These are phyloP conservation scores for Helicoverpa zea DNA, from an alignment of 1,140 invertebrate species.

Conservation along the genomic window DNA sequence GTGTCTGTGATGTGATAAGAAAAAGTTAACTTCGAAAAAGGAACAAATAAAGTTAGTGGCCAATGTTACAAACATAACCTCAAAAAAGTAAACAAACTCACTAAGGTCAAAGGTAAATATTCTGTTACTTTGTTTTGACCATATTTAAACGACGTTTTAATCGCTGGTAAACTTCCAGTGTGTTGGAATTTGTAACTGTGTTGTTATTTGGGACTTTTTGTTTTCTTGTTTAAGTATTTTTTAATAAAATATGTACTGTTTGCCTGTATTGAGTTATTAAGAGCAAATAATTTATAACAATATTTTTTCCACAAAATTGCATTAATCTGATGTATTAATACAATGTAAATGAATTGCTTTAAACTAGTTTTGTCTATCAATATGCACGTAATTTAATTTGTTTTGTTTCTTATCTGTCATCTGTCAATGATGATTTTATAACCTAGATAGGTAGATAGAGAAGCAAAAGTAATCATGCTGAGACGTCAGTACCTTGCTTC, in stretches of 20 bases:
- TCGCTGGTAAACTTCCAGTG: constrained; percentile 32
- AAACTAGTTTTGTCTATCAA: too few relatives aligned
- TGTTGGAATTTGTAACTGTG: neutral
- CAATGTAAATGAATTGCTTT: too few relatives aligned
- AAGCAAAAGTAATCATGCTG: neutral
- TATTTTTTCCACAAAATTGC: too few relatives aligned
- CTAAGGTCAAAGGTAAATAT: constrained; percentile 44
- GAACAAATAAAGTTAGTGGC: neutral
- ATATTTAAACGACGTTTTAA: constrained; percentile 25
- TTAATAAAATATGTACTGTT: too few relatives aligned
- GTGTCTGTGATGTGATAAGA: constrained; percentile 16
- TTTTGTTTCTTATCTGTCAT: too few relatives aligned
- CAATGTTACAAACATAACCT: constrained; percentile 48
- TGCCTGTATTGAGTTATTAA: too few relatives aligned
- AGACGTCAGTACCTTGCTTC: too few relatives aligned
- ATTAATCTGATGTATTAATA: too few relatives aligned
- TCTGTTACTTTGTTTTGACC: constrained; percentile 30
- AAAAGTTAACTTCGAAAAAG: constrained; percentile 21
- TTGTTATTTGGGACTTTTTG: neutral
- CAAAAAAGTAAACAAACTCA: constrained; percentile 50
- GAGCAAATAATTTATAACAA: too few relatives aligned
- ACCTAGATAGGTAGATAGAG: too few relatives aligned
- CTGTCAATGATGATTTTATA: too few relatives aligned
- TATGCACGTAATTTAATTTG: too few relatives aligned
- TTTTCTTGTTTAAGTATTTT: neutral